phyloP scores from a whole-genome alignment of 2,797 vertebrate species.

The Ctenochaetus hawaiiensis region DNA sequence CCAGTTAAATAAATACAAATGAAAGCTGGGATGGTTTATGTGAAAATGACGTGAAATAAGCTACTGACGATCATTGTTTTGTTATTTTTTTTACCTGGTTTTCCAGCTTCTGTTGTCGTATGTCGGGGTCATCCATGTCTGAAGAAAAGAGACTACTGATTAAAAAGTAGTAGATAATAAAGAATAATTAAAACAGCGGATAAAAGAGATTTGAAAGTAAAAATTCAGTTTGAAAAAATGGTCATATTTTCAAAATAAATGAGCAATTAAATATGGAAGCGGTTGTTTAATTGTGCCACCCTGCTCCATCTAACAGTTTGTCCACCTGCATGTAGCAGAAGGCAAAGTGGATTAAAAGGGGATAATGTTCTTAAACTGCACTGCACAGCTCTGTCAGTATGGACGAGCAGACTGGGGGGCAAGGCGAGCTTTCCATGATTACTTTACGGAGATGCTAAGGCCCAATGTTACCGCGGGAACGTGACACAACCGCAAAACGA shows the following conservation, averaged over 20 bases:
- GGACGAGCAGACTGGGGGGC: constrained; percentile 36
- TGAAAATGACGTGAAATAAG: background rate
- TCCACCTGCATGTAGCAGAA: constrained; percentile 84
- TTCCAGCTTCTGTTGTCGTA: constrained; percentile 86
- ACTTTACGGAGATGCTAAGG: constrained; percentile 23
- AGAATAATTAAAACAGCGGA: background rate
- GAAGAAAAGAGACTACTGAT: constrained; percentile 14
- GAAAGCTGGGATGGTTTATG: background rate
- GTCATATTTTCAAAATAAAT: constrained; percentile 14
- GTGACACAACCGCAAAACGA: constrained; percentile 2
- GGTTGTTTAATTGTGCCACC: constrained; percentile 45
- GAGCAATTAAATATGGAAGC: constrained; percentile 21
- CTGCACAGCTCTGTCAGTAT: constrained; percentile 59
- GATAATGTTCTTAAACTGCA: constrained; percentile 87
- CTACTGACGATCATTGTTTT: background rate
- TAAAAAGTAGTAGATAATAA: constrained; percentile 8
- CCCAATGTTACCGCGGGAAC: constrained; percentile 18
- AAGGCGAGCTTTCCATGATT: constrained; percentile 23
- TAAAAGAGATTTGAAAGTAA: background rate
- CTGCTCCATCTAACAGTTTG: constrained; percentile 68
- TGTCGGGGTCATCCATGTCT: constrained; percentile 83
- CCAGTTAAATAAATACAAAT: background rate
- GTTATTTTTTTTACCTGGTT: constrained; percentile 80
- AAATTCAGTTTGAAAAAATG: background rate
- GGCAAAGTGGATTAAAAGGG: constrained; percentile 87